These are phyloP conservation scores for Trisateles emortualis DNA, from an alignment of 2,888 invertebrate genomes.

Conservation along the genomic window DNA sequence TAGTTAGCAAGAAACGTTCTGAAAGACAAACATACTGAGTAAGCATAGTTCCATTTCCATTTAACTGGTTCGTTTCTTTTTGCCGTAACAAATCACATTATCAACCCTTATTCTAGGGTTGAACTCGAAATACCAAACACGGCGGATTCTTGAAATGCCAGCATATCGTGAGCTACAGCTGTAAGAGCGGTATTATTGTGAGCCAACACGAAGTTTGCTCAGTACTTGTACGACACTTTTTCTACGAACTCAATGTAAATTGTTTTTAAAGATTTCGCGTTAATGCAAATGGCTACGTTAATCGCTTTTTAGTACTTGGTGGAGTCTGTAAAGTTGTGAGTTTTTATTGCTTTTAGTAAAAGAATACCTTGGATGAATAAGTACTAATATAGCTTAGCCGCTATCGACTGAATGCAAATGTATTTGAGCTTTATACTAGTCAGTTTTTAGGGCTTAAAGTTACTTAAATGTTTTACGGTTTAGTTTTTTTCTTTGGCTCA, in stretches of 20 bases:
- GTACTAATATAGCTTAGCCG: neutral
- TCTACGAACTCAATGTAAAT: conserved; percentile 68
- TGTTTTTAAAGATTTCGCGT: conserved; percentile 57
- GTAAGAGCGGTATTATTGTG: conserved; percentile 73
- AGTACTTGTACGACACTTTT: conserved; percentile 56
- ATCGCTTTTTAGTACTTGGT: conserved; percentile 45
- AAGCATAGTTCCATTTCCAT: neutral
- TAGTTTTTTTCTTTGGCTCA: too few species aligned
- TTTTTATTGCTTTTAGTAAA: conserved; percentile 43
- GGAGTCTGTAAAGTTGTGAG: conserved; percentile 38
- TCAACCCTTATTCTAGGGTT: conserved; percentile 39
- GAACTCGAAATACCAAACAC: conserved; percentile 43
- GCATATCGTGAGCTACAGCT: conserved; percentile 73
- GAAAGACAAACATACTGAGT: neutral
- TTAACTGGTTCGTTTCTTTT: conserved; percentile 42
- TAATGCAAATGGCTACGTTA: conserved; percentile 51
- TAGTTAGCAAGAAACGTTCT: neutral
- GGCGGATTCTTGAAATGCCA: conserved; percentile 65
- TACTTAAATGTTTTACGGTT: neutral
- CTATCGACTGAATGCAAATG: neutral
- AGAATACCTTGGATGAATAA: conserved; percentile 21
- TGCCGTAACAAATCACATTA: conserved; percentile 34
- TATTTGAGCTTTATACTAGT: neutral
- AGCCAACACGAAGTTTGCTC: conserved; percentile 72
- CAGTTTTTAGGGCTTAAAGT: neutral